A percentile compares a stretch with the other conserved stretches of the same genome.
phyloP scores from a whole-genome alignment of 2,888 invertebrate genomes.

The Gortyna flavago region DNA sequence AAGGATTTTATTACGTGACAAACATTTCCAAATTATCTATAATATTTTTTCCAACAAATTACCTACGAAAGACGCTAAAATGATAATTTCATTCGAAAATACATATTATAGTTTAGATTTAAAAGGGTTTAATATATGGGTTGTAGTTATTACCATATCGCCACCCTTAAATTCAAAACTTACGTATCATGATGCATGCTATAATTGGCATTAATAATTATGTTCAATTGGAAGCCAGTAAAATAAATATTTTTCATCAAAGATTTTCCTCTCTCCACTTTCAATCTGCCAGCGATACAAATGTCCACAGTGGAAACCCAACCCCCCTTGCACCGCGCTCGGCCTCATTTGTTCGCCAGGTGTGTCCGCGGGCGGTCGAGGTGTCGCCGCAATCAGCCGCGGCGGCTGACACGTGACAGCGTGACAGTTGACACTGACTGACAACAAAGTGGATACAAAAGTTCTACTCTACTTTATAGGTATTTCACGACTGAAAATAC shows the following conservation, averaged over 20 bases:
- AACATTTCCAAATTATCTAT: slow-evolving; percentile 5
- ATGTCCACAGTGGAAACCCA: slow-evolving; percentile 22
- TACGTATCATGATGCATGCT: background rate
- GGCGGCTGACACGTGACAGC: slow-evolving; percentile 80
- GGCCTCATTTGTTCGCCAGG: slow-evolving; percentile 59
- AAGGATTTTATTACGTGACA: slow-evolving; percentile 47
- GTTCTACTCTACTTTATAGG: background rate
- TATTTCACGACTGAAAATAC: background rate
- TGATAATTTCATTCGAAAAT: background rate
- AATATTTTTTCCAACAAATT: background rate
- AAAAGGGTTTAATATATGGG: no score
- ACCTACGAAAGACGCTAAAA: background rate
- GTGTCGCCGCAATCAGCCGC: slow-evolving; percentile 86
- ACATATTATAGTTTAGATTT: no score
- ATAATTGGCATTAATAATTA: background rate
- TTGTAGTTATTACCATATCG: no score
- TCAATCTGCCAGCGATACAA: slow-evolving; percentile 24
- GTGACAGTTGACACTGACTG: slow-evolving; percentile 79
- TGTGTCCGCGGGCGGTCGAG: slow-evolving; percentile 75
- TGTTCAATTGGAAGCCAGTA: background rate
- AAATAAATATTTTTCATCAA: background rate
- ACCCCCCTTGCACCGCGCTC: slow-evolving; percentile 27
- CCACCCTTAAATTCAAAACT: background rate
- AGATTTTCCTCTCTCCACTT: background rate
- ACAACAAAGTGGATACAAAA: slow-evolving; percentile 38